Base-by-base conservation (phyloP, 37 sponge, comb jelly and placozoan genomes). In the Cladorhizidae sp. region DNA sequence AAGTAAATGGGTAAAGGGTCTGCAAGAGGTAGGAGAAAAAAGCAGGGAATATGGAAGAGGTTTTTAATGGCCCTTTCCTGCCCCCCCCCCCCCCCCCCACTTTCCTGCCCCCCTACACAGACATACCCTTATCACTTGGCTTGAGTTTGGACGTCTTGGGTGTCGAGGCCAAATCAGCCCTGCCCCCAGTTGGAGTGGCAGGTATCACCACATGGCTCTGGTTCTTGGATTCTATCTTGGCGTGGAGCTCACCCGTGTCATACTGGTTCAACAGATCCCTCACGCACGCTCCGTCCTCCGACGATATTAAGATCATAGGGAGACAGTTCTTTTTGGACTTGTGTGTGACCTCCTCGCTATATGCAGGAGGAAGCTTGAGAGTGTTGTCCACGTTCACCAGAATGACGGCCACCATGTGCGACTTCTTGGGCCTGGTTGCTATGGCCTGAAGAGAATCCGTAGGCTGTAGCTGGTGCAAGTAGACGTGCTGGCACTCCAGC, bases 401-500 rank as follows among this genome's bases (percentile, higher is more conserved):
- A 22, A 86, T 45, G 43, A 86, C 26, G 17, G 78, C 80, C 0
- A 72, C 64, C 33, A 80, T 57, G 32, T 65, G 56, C 23, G 62
- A 45, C 45, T 67, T 62, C 32, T 73, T 86, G 73, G 73, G 79
- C 40, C 43, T 59, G 36, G 39, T 22, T 3, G 69, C 67, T 26
- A 86, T 32, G 22, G 63, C 5, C 21, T 25, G 26, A 25, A 86
- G 74, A 40, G 71, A 61, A 26, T 86, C 80, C 22, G 57, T 67
- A 9, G 74, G 40, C 68, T 79, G 73, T 7, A 86, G 80, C 69
- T 79, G 73, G 78, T 79, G 80, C 39, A 28, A 79, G 41, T 39
- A 26, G 21, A 86, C 79, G 68, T 86, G 86, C 57, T 86, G 80
- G 33, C 80, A 62, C 26, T 74, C 86, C 35, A 86, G n/a, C 14